A percentile compares a stretch with the other conserved stretches of the same genome.
Evolutionary conservation across 2,888 invertebrate species (phyloP).

Genomic region (Drosophila mayaguana): DNA sequence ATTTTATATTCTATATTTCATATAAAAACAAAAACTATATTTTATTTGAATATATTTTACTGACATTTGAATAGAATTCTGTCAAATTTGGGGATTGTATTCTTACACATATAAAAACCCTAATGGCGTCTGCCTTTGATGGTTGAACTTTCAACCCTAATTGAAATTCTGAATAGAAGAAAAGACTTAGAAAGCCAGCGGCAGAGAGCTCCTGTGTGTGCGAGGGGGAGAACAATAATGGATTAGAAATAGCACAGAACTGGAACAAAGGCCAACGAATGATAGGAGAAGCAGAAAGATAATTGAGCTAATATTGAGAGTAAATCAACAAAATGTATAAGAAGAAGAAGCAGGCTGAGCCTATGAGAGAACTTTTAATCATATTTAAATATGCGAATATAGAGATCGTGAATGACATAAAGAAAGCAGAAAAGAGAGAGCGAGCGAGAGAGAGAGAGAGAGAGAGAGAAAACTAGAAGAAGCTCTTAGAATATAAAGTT

Average conservation of each 20-base stretch:
- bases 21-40: too few relatives aligned
- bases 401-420: too few relatives aligned
- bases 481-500: not conserved
- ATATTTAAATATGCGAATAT: too few relatives aligned
- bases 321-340: too few relatives aligned
- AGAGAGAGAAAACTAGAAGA: not conserved
- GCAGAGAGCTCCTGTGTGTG: not conserved
- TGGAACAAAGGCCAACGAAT: not conserved
- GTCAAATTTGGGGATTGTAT: too few relatives aligned
- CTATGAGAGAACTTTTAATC: too few relatives aligned
- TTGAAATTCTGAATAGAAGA: not conserved
- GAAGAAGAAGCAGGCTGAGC: too few relatives aligned
- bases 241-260: not conserved
- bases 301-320: not conserved
- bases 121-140: conserved; percentile 14
- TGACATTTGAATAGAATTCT: too few relatives aligned
- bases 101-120: not conserved
- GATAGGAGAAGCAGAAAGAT: not conserved
- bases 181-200: not conserved
- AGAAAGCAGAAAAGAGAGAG: not conserved
- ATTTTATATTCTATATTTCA: too few relatives aligned
- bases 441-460: not conserved
- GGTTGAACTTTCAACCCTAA: conserved; percentile 17
- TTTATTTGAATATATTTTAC: too few relatives aligned
- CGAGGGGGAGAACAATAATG: not conserved